Evolutionary conservation across 2,113 vertebrate genomes (phyloP).

Genomic region (Gila orcuttii): DNA sequence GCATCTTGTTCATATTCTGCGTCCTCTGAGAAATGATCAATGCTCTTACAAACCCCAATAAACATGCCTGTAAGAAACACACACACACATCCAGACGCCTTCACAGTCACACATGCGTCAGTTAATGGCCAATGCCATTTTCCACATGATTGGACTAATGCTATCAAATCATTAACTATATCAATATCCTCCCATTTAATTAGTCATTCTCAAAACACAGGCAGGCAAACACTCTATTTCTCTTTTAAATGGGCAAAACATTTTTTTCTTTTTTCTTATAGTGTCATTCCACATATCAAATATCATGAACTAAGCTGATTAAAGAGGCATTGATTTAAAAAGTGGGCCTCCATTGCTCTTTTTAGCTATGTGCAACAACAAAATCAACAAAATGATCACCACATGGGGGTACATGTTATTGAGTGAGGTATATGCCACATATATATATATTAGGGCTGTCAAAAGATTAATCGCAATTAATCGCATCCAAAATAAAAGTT

Average conservation of each 20-base stretch:
- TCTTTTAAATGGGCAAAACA: not conserved
- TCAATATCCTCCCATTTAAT: constrained; percentile 21
- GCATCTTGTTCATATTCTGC: constrained; percentile 95
- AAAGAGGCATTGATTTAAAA: not conserved
- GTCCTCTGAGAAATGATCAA: constrained; percentile 96
- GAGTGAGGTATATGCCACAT: not conserved
- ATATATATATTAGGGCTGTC: too few relatives aligned
- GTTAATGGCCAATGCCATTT: constrained; percentile 20
- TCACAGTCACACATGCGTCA: constrained; percentile 34
- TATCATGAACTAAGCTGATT: not conserved
- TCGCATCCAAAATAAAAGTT: too few relatives aligned
- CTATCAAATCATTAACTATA: constrained; percentile 38
- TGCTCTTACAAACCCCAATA: constrained; percentile 96
- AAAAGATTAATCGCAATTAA: too few relatives aligned
- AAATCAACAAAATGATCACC: not conserved
- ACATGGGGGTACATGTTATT: not conserved
- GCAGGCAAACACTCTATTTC: not conserved
- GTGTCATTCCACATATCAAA: not conserved
- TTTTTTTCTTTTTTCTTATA: not conserved
- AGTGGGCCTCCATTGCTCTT: not conserved
- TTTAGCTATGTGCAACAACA: not conserved
- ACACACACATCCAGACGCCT: constrained; percentile 44
- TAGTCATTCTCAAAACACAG: constrained; percentile 12
- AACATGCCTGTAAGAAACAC: constrained; percentile 83
- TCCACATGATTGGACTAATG: constrained; percentile 31